A percentile compares a stretch with the other conserved stretches of the same genome.
Conservation (phyloP, 2,888 invertebrate genomes). For the Zelleria hepariella region DNA sequence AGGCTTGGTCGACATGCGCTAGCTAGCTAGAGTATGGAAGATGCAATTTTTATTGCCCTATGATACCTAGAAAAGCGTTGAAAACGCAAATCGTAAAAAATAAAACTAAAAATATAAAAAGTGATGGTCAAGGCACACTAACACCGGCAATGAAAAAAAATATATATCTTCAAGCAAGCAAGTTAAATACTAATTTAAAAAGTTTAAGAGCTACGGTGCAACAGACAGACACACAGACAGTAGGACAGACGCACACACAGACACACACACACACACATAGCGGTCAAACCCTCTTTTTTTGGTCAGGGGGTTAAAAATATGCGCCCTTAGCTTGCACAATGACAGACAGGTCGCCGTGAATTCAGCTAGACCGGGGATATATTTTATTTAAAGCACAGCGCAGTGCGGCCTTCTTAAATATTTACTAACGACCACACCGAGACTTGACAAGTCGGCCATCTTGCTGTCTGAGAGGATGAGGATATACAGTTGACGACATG, state of each 20-base stretch:
- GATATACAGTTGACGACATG: too few relatives aligned
- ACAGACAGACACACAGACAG: too few relatives aligned
- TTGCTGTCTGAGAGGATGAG: constrained; percentile 15
- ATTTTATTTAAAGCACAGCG: constrained; percentile 57
- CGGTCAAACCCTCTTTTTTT: too few relatives aligned
- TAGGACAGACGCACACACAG: too few relatives aligned
- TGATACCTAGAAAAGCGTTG: background rate
- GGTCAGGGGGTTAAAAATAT: background rate
- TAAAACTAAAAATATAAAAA: background rate
- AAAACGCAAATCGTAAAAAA: background rate
- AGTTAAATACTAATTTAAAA: too few relatives aligned
- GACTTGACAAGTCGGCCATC: constrained; percentile 39
- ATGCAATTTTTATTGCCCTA: too few relatives aligned
- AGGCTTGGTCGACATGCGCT: background rate
- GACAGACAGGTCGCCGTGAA: constrained; percentile 32
- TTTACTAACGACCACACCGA: constrained; percentile 42
- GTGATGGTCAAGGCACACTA: background rate
- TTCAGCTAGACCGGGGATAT: constrained; percentile 46
- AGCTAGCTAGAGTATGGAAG: too few relatives aligned
- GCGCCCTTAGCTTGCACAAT: background rate
- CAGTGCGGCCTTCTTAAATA: constrained; percentile 58
- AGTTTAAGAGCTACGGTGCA: too few relatives aligned
- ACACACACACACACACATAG: too few relatives aligned
- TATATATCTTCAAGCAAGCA: too few relatives aligned
- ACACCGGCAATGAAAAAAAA: too few relatives aligned